Evolutionary conservation across 2,888 invertebrate species (phyloP).

Genomic region (Tenthredo livida): DNA sequence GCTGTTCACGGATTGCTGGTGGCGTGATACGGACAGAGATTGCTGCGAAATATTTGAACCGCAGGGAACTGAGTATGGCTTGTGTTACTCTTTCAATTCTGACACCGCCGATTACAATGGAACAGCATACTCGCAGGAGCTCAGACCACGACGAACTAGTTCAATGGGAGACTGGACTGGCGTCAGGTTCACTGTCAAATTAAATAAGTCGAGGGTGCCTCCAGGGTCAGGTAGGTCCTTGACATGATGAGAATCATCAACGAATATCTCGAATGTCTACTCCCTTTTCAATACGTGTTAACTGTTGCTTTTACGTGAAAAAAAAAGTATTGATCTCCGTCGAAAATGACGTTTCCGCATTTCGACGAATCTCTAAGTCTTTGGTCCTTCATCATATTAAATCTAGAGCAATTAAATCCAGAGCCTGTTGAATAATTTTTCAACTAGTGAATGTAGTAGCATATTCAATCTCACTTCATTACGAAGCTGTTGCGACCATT

Average conservation of each 20-base stretch:
- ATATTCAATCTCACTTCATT: too few relatives aligned
- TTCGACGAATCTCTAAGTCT: too few relatives aligned
- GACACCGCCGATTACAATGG: slow-evolving; percentile 63
- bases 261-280: not conserved
- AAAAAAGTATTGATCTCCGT: not conserved
- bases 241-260: slow-evolving; percentile 57
- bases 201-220: slow-evolving; percentile 61
- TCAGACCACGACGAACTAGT: slow-evolving; percentile 65
- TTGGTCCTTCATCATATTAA: too few relatives aligned
- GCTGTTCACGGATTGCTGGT: slow-evolving; percentile 75
- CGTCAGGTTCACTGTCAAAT: slow-evolving; percentile 65
- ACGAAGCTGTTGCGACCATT: too few relatives aligned
- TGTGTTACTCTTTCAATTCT: slow-evolving; percentile 79
- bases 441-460: too few relatives aligned
- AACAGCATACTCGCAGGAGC: slow-evolving; percentile 55
- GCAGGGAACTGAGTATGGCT: slow-evolving; percentile 78
- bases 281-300: not conserved
- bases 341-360: too few relatives aligned
- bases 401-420: too few relatives aligned
- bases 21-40: slow-evolving; percentile 74
- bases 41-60: slow-evolving; percentile 78
- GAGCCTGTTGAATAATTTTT: too few relatives aligned
- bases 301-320: not conserved
- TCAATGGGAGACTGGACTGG: slow-evolving; percentile 70
- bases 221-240: slow-evolving; percentile 64